Evolutionary conservation across 2,797 vertebrate genomes (phyloP), one percentile per base, ranked within the genome.

Genomic region (Cetoscarus ocellatus): DNA sequence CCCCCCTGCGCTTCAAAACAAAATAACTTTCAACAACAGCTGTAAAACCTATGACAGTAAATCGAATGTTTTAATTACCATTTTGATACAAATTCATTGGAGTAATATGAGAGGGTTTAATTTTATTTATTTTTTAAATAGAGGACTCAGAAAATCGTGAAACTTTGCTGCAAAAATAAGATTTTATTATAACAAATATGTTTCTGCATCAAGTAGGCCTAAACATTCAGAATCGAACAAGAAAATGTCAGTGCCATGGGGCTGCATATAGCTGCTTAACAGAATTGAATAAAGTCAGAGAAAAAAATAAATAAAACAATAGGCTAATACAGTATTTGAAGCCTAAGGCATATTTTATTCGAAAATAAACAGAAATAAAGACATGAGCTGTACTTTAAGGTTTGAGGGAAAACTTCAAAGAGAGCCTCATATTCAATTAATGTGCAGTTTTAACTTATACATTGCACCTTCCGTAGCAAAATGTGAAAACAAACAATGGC

Each of bases 171-270:
- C 63, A 86, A 92, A 91, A 91, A 91, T 85, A 90, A 48, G 40
- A 43, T 70, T 89, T 91, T 91, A 89, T 89, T 92, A 56, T 2
- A 85, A 83, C 82, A 84, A 58, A 51, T 56, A 72, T 70, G 65
- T 53, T 52, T 75, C 50, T 49, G 84, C 61, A 86, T 55, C 52
- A 63, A 57, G 39, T 4, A 27, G 27, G n/a, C n/a, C n/a, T 64
- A 73, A 88, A 84, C 82, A 83, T 79, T 85, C 72, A 73, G 35
- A 57, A 76, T 70, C 3, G n/a, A 75, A 48, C 62, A 58, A 61
- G 35, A 59, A 79, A 39, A 84, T 70, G 61, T 70, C 62, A 79
- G 78, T 87, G 77, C 79, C 61, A 85, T n/a, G 36, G 40, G 77
- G 36, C 60, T 73, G 59, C 55, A 77, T 64, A 86, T 63, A 85